phyloP scores from a whole-genome alignment of 2,888 invertebrate genomes.

The Noctua fimbriata region DNA sequence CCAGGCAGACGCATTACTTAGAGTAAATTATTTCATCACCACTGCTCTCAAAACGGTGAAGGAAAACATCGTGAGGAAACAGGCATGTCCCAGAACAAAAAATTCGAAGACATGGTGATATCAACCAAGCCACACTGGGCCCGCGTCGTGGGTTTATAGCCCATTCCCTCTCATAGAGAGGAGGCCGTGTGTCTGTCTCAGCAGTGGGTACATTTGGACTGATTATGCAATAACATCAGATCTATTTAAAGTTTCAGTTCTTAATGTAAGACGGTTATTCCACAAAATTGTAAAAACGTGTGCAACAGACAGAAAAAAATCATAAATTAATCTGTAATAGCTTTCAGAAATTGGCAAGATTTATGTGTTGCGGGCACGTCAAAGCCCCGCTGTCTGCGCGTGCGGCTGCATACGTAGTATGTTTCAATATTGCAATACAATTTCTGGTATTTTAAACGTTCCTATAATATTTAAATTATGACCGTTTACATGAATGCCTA shows the following conservation, averaged over 20 bases:
- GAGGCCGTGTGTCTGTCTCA: too few relatives aligned
- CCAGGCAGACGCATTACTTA: too few relatives aligned
- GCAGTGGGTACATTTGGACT: too few relatives aligned
- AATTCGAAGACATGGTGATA: too few relatives aligned
- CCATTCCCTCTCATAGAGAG: too few relatives aligned
- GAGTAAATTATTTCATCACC: too few relatives aligned
- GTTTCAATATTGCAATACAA: conserved; percentile 15
- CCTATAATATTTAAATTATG: not conserved
- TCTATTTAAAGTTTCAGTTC: conserved; percentile 24
- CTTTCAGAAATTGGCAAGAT: conserved; percentile 45
- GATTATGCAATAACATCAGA: not conserved
- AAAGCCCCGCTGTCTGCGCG: conserved; percentile 35
- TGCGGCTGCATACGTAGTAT: not conserved
- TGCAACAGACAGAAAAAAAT: conserved; percentile 18
- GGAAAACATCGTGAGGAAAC: too few relatives aligned
- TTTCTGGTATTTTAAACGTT: not conserved
- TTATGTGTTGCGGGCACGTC: conserved; percentile 22
- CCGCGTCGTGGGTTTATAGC: too few relatives aligned
- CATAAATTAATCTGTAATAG: conserved; percentile 36
- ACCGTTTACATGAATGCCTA: not conserved
- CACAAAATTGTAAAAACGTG: conserved; percentile 18
- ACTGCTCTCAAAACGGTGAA: too few relatives aligned
- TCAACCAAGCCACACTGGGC: too few relatives aligned
- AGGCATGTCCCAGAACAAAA: too few relatives aligned
- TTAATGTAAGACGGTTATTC: not conserved